Percentiles rank a stretch among this genome's conserved stretches.
phyloP scores from a whole-genome alignment of 2,888 invertebrate species.

The Papilio elwesi region DNA sequence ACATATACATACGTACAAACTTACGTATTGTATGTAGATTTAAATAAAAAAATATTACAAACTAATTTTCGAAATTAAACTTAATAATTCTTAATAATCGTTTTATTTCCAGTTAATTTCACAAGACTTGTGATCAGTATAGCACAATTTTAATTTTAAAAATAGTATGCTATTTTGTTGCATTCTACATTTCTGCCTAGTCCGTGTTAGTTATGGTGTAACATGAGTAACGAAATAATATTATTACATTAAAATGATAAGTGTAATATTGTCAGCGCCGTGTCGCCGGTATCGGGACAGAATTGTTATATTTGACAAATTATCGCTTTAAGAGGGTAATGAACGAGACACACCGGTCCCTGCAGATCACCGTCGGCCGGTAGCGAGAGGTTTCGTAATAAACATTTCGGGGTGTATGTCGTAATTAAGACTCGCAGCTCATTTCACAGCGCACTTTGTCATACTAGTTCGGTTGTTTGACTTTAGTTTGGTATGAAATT shows the following conservation, averaged over 20 bases:
- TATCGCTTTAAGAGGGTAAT: conserved; percentile 14
- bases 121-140: too few species aligned
- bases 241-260: conserved; percentile 1
- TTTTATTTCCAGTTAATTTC: too few species aligned
- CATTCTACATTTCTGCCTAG: too few species aligned
- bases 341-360: conserved; percentile 6
- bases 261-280: conserved; percentile 2
- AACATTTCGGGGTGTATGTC: conserved; percentile 28
- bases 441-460: not conserved
- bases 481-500: not conserved
- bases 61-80: too few species aligned
- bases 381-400: conserved; percentile 26
- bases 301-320: conserved; percentile 21
- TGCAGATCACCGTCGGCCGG: conserved; percentile 13
- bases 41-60: too few species aligned
- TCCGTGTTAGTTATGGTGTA: too few species aligned
- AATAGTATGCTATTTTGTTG: too few species aligned
- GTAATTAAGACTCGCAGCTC: conserved; percentile 25
- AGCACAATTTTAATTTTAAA: too few species aligned
- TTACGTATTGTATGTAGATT: too few species aligned
- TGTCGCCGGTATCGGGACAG: not conserved
- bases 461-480: not conserved
- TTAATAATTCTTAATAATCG: too few species aligned
- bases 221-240: not conserved
- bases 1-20: too few species aligned